These are phyloP conservation scores for Leptinotarsa peninsularis DNA, from an alignment of 2,888 invertebrate genomes.

Conservation along the genomic window DNA sequence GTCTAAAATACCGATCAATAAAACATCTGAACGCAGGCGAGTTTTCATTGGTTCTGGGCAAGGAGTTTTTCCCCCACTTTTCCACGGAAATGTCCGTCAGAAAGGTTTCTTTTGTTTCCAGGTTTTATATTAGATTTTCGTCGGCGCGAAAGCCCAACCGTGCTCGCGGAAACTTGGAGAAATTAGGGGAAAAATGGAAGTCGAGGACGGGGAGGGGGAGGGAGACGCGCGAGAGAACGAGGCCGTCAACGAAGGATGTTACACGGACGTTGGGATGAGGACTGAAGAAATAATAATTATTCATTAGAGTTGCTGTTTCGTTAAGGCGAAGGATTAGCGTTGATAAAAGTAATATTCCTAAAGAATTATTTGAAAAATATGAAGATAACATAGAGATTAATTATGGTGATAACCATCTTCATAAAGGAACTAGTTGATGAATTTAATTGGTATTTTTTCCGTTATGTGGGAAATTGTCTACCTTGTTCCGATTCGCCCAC, in stretches of 20 bases:
- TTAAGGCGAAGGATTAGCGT: background rate
- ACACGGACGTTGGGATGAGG: constrained; percentile 35
- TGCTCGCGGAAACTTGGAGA: constrained; percentile 48
- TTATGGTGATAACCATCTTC: no score
- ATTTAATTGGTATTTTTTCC: no score
- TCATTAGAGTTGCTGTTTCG: background rate
- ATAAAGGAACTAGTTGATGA: no score
- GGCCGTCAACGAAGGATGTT: constrained; percentile 38
- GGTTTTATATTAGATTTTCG: constrained; percentile 63
- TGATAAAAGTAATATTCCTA: background rate
- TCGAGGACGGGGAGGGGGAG: constrained; percentile 26
- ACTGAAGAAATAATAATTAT: constrained; percentile 26
- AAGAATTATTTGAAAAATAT: no score
- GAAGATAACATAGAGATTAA: no score
- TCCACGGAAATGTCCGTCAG: constrained; percentile 64
- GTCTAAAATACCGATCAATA: constrained; percentile 66
- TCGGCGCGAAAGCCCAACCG: constrained; percentile 52
- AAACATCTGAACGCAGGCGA: constrained; percentile 64
- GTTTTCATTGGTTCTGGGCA: constrained; percentile 65
- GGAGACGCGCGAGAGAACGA: constrained; percentile 39
- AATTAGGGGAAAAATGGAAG: constrained; percentile 49
- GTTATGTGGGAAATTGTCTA: no score
- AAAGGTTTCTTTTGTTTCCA: constrained; percentile 66
- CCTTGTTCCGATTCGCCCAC: no score
- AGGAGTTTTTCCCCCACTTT: constrained; percentile 66